Conservation (phyloP, 2,888 invertebrate genomes). For the Drosophila diplacantha region DNA sequence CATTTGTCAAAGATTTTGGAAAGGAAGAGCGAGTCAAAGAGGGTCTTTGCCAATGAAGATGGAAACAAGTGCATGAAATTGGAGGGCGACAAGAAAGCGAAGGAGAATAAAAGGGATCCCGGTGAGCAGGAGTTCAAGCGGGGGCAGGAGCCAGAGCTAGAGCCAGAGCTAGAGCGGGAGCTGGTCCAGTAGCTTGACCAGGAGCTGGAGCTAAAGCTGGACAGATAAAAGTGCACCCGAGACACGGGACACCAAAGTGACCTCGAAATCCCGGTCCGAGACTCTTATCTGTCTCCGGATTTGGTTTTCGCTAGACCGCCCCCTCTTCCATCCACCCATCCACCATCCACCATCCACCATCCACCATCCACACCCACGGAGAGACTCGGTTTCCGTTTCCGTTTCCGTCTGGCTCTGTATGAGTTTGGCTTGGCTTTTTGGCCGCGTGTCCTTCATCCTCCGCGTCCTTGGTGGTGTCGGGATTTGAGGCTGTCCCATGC, state of each 20-base stretch:
- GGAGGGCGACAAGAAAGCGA: conserved; percentile 13
- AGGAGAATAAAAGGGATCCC: conserved; percentile 15
- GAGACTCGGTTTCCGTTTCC: conserved; percentile 4
- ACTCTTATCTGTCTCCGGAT: conserved; percentile 33
- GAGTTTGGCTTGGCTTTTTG: conserved; percentile 17
- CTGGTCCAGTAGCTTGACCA: not conserved
- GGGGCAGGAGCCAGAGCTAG: not conserved
- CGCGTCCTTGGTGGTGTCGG: conserved; percentile 31
- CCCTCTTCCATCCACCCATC: no score
- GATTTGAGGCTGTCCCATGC: conserved; percentile 13
- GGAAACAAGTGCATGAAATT: conserved; percentile 13
- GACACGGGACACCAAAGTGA: conserved; percentile 24
- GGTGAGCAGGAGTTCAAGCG: not conserved
- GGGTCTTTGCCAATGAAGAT: conserved; percentile 23
- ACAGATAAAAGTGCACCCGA: conserved; percentile 39
- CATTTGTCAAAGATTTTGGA: conserved; percentile 65
- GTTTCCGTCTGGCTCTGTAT: conserved; percentile 13
- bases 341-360: not conserved
- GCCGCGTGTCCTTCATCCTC: conserved; percentile 11
- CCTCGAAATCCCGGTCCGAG: conserved; percentile 24
- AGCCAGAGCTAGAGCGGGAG: not conserved
- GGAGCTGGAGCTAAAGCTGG: not conserved
- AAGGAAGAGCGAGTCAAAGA: conserved; percentile 22
- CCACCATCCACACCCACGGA: not conserved
- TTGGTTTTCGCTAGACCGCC: conserved; percentile 6